Base-by-base conservation (phyloP, 2,113 vertebrate species). In the Petroica traversi region DNA sequence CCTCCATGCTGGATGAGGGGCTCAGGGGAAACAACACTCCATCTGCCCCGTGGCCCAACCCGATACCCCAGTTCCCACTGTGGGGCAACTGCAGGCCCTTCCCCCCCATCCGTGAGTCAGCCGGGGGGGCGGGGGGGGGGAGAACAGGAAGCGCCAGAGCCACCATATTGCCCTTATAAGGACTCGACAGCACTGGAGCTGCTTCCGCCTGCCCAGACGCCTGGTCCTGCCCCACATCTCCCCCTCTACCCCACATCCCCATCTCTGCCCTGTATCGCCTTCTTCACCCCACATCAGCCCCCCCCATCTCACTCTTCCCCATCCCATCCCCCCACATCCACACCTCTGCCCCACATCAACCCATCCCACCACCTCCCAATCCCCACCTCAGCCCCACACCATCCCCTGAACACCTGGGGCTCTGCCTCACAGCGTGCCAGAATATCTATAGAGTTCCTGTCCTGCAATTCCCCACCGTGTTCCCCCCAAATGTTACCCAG, bases 111-210 rank as follows among this genome's bases (percentile, higher is more conserved):
- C 8, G 23, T 84, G 81, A 84, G 48, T 63, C 81, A 73, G n/a
- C 19, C 5, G 25, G 55, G 66, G 40, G 36, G 26, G 33, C 5
- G 5, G 2, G 11, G 8, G 7, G 34, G 49, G 38, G 72, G 22
- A 4, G 12, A 34, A 41, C 33, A 68, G 83, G 84, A 86, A 68
- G 73, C 38, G 38, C 38, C 62, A 17, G 18, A 51, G 72, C 62
- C 45, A 4, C 84, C 54, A 51, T 63, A 51, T 77, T 86, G 63
- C n/a, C 84, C 73, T 86, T 86, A 86, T 86, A 86, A 61, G 84
- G 84, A 43, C 63, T 68, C 19, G 33, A 28, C 12, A 1, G 73
- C 46, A 77, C 54, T 28, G 28, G 38, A 23, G 84, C 54, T 23
- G 63, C 73, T 86, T 86, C 84, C 84, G 54, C 36, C 36, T 41